Base-by-base conservation (phyloP, 1,140 invertebrate genomes). In the Camponotus pennsylvanicus region DNA sequence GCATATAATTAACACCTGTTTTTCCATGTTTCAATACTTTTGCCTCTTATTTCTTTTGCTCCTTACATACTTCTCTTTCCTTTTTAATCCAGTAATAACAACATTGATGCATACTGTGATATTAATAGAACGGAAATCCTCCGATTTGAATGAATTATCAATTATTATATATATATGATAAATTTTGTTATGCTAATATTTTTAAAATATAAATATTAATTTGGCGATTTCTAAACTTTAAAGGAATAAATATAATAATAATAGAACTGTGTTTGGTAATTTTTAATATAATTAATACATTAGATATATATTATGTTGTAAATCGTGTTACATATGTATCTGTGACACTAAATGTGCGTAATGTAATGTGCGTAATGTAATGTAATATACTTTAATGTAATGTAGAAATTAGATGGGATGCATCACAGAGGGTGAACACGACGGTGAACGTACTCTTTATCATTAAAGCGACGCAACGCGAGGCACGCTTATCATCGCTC, bases 401-500 rank as follows among this genome's bases (percentile, higher is more conserved):
- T 27, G 64, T 70, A 27, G 49, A 80, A 80, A 70, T 70, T 69
- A 70, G 15, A 15, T 45, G 7, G 8, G 27, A 67, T 42, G 64
- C 21, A 67, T 66, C 64, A 18, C 7, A 27, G 83, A 21, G 40
- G 52, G 21, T 32, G 77, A 55, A 34, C 8, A 15, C 32, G n/a
- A 15, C n/a, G 13, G 49, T 52, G 55, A 13, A 11, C 66, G 67
- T 49, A 70, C 82, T 52, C 82, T 52, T 80, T 88, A 34, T 67
- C 59, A 59, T 63, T 64, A 32, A 18, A 52, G 8, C 27, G 49
- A 73, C 70, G 70, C 13, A 69, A 49, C 49, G 59, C 71, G 13
- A 40, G 71, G 73, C 83, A 49, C 52, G 21, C 75, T 89, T 86
- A 88, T 89, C 88, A 71, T 75, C 87, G 63, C 70, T 7, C 45